Percentiles rank a stretch among this genome's conserved stretches.
Conservation (phyloP, 2,888 invertebrate genomes). For the Odontocolon sp. region DNA sequence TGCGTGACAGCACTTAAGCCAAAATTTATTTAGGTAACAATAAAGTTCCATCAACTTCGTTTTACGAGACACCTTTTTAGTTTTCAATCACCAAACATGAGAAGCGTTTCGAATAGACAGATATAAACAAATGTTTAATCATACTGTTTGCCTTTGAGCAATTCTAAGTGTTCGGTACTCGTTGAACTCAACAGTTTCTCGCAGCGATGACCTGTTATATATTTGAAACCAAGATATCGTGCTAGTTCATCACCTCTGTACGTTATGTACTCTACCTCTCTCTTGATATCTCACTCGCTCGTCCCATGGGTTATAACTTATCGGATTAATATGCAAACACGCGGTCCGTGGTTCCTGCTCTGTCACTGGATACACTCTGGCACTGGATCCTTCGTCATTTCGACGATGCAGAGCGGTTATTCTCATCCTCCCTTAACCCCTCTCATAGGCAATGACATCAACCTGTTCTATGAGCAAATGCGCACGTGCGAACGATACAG, state of each 20-base stretch:
- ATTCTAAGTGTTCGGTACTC: no score
- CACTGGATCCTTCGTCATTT: slow-evolving; percentile 1
- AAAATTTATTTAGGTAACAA: no score
- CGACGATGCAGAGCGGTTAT: slow-evolving; percentile 7
- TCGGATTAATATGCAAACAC: slow-evolving; percentile 55
- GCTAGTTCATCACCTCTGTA: background rate
- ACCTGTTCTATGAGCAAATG: background rate
- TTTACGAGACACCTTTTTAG: no score
- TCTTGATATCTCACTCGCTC: slow-evolving; percentile 27
- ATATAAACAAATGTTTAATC: no score
- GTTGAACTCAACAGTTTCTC: no score
- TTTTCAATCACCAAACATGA: no score
- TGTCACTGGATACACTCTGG: background rate
- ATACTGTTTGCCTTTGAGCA: no score
- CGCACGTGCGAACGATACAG: background rate
- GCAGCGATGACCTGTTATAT: no score
- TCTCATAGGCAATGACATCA: slow-evolving; percentile 13
- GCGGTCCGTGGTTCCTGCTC: slow-evolving; percentile 33
- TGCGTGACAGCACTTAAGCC: no score
- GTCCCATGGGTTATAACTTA: slow-evolving; percentile 52
- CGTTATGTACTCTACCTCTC: slow-evolving; percentile 9
- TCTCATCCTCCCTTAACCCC: background rate
- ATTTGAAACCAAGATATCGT: background rate
- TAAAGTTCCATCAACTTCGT: no score
- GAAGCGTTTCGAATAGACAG: no score